Evolutionary conservation across 2,113 vertebrate genomes (phyloP).

Genomic region (Misgurnus mizolepis): DNA sequence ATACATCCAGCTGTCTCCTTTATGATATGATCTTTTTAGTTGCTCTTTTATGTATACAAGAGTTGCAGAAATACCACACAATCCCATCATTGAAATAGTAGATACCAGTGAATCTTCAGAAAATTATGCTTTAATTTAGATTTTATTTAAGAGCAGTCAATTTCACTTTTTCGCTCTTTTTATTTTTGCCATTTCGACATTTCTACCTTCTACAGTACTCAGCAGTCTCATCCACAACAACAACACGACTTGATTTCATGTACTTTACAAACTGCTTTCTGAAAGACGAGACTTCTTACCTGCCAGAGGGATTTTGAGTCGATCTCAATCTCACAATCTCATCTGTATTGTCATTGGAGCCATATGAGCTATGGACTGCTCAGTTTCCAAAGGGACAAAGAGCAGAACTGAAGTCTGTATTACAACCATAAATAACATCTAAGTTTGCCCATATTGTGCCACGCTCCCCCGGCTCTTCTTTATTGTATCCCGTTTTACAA

Average conservation of each 20-base stretch:
- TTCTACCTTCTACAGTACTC: background rate
- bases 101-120: no score
- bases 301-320: conserved; percentile 1
- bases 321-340: conserved; percentile 31
- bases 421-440: conserved; percentile 57
- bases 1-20: conserved; percentile 20
- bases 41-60: no score
- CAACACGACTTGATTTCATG: background rate
- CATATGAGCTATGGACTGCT: conserved; percentile 28
- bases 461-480: conserved; percentile 38
- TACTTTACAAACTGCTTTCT: background rate
- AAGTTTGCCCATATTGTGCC: conserved; percentile 44
- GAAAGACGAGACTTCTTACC: conserved; percentile 8
- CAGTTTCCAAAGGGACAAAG: conserved; percentile 24
- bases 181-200: background rate
- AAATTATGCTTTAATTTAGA: no score
- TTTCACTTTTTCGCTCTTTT: no score
- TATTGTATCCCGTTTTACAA: conserved; percentile 18
- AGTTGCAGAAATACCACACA: no score
- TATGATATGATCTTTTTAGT: conserved; percentile 18
- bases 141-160: no score
- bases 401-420: conserved; percentile 44
- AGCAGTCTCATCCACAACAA: background rate
- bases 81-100: no score
- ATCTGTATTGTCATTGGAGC: conserved; percentile 44